These are phyloP conservation scores for Oreochromis niloticus DNA, from an alignment of 2,113 vertebrate genomes.

Conservation along the genomic window DNA sequence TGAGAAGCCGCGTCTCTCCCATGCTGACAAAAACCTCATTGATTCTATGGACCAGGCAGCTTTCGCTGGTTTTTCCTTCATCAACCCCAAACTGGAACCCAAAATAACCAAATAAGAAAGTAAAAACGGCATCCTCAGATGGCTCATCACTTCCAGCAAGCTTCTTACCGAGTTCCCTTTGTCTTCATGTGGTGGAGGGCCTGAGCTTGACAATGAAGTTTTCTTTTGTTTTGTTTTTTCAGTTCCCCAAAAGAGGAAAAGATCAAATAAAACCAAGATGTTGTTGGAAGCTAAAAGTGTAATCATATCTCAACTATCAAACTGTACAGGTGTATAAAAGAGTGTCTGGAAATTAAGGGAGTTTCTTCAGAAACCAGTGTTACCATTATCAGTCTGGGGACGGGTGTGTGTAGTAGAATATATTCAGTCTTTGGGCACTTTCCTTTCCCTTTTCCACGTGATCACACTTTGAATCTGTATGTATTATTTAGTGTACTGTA, in stretches of 20 bases:
- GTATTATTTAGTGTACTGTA: constrained; percentile 43
- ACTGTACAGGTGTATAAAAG: neutral
- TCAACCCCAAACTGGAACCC: constrained; percentile 85
- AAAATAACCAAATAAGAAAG: constrained; percentile 75
- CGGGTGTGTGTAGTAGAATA: neutral
- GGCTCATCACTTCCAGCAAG: neutral
- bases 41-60: constrained; percentile 93
- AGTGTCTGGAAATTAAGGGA: constrained; percentile 28
- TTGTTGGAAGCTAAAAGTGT: neutral
- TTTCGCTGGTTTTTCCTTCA: constrained; percentile 90
- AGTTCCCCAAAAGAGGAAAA: neutral
- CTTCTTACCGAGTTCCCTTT: neutral
- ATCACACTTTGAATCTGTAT: constrained; percentile 21
- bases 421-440: neutral
- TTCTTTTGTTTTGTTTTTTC: neutral
- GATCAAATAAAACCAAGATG: neutral
- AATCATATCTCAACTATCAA: neutral
- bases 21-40: constrained; percentile 89
- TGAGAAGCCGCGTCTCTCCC: constrained; percentile 88
- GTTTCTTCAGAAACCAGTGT: constrained; percentile 13
- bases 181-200: neutral
- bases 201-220: neutral
- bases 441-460: neutral
- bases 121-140: neutral
- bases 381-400: neutral